Evolutionary conservation across 2,797 vertebrate genomes (phyloP).

Genomic region (Thamnophis elegans): DNA sequence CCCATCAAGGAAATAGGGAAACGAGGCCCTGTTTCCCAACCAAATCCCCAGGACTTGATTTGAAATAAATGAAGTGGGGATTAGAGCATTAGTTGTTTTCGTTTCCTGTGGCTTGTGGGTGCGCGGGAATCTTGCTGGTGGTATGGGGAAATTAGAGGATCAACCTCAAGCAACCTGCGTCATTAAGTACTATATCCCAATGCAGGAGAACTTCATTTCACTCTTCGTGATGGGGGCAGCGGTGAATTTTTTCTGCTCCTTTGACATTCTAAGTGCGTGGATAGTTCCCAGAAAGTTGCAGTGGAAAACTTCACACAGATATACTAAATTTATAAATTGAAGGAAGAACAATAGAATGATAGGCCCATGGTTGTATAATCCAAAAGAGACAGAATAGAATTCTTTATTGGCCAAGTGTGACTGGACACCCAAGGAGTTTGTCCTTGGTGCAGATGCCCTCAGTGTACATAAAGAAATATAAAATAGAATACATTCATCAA

Average conservation of each 20-base stretch:
- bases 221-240: background rate
- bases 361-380: background rate
- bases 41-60: background rate
- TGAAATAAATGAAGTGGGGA: background rate
- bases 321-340: background rate
- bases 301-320: no score
- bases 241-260: background rate
- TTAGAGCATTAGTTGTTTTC: background rate
- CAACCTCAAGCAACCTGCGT: no score
- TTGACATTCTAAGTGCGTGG: no score
- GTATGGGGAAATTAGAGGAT: background rate
- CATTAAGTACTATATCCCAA: background rate
- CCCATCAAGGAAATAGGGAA: background rate
- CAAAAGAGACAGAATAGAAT: background rate
- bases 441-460: no score
- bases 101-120: rapidly evolving
- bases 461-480: no score
- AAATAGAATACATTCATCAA: no score
- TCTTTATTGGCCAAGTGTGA: no score
- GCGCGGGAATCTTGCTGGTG: background rate
- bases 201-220: background rate
- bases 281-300: background rate
- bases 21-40: background rate
- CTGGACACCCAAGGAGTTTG: no score
- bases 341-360: background rate